A percentile compares a stretch with the other conserved stretches of the same genome.
Evolutionary conservation across 1,140 invertebrate species (phyloP).

Genomic region (Idris sp.): DNA sequence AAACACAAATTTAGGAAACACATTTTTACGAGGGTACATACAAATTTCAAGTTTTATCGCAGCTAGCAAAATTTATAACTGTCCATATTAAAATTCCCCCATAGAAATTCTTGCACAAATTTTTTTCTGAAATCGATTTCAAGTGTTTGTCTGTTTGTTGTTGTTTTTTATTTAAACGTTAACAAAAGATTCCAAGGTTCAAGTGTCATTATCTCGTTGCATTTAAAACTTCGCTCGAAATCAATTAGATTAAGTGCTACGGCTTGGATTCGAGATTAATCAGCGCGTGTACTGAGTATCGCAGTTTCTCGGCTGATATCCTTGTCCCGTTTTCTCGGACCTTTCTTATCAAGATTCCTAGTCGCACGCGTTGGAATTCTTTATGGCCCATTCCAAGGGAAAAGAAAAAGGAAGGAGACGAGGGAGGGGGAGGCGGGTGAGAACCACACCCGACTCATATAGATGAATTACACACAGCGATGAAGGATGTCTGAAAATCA

Average conservation of each 20-base stretch:
- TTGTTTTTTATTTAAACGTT: too few relatives aligned
- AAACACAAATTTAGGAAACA: too few relatives aligned
- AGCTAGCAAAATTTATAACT: too few relatives aligned
- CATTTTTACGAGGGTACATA: too few relatives aligned
- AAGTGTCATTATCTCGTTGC: not conserved
- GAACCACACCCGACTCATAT: constrained; percentile 64
- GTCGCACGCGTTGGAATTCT: constrained; percentile 69
- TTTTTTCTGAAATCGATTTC: too few relatives aligned
- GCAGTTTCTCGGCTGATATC: constrained; percentile 52
- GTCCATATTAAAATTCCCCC: too few relatives aligned
- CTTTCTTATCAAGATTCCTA: constrained; percentile 73
- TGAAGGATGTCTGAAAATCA: constrained; percentile 45
- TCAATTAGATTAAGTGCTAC: constrained; percentile 54
- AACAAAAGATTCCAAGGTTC: too few relatives aligned
- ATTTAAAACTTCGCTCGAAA: constrained; percentile 41
- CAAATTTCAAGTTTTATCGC: too few relatives aligned
- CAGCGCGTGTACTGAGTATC: constrained; percentile 48
- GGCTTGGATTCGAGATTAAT: constrained; percentile 46
- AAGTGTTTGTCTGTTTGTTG: too few relatives aligned
- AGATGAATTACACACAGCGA: constrained; percentile 34
- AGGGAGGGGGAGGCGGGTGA: not conserved
- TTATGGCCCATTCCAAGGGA: constrained; percentile 63
- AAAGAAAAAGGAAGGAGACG: not conserved
- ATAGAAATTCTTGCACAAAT: too few relatives aligned
- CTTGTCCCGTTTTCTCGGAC: constrained; percentile 57